These are phyloP conservation scores for Donacobius atricapilla DNA, from an alignment of 2,113 vertebrate genomes.

Conservation along the genomic window DNA sequence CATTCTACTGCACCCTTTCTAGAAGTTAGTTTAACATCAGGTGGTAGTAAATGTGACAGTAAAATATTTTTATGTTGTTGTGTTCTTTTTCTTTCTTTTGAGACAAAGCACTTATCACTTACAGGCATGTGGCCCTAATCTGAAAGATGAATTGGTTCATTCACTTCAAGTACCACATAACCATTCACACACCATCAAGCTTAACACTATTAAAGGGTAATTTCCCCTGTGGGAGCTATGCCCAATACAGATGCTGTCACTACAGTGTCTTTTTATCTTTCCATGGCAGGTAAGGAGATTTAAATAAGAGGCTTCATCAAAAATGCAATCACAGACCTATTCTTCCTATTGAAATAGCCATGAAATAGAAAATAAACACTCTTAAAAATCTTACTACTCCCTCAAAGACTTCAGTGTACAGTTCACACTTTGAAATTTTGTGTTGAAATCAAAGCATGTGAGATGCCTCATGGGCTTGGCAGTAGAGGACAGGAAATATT, in stretches of 20 bases:
- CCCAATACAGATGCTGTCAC: not conserved
- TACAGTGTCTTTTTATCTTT: constrained; percentile 38
- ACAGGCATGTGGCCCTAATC: constrained; percentile 51
- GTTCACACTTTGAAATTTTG: not conserved
- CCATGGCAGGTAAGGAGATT: constrained; percentile 54
- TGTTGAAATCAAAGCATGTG: not conserved
- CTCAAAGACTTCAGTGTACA: not conserved
- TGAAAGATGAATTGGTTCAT: constrained; percentile 63
- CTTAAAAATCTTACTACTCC: not conserved
- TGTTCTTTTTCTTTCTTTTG: not conserved
- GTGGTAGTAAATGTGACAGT: constrained; percentile 6
- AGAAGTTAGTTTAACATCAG: not conserved
- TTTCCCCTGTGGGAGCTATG: constrained; percentile 66
- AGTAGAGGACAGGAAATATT: not conserved
- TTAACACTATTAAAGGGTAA: constrained; percentile 68
- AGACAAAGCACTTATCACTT: constrained; percentile 45
- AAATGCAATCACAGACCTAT: not conserved
- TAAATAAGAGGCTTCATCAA: constrained; percentile 48
- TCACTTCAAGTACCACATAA: constrained; percentile 65
- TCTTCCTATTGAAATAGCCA: constrained; percentile 24
- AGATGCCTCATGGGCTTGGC: not conserved
- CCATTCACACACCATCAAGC: constrained; percentile 62
- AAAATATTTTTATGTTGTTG: not conserved
- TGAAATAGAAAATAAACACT: not conserved
- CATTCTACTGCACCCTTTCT: not conserved